Evolutionary conservation across 2,113 vertebrate genomes (phyloP).

Genomic region (Strigops habroptila): DNA sequence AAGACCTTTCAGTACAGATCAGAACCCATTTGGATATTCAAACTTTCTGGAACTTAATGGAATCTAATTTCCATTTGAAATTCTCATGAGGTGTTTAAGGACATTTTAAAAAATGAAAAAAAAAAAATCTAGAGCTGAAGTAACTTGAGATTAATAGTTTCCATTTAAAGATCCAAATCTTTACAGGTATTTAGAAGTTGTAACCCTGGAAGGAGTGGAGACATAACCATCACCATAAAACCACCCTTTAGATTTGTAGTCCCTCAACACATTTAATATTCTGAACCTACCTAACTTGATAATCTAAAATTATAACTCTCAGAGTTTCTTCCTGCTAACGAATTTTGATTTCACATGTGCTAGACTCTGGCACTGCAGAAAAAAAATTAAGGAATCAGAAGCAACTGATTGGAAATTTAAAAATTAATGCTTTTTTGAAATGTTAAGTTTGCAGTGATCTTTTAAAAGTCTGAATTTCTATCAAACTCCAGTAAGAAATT

Average conservation of each 20-base stretch:
- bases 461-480: background rate
- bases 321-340: background rate
- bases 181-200: background rate
- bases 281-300: background rate
- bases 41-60: background rate
- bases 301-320: background rate
- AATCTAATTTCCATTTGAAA: background rate
- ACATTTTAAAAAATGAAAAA: background rate
- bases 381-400: background rate
- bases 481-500: background rate
- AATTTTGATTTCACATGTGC: background rate
- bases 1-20: background rate
- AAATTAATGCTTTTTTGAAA: accelerated
- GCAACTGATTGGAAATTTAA: background rate
- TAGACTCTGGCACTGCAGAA: background rate
- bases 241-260: background rate
- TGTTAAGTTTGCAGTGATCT: background rate
- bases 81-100: background rate
- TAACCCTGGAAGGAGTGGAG: background rate
- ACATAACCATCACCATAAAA: background rate
- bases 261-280: background rate
- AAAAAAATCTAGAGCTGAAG: background rate
- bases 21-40: background rate
- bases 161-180: background rate
- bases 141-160: background rate